phyloP scores from a whole-genome alignment of 2,797 vertebrate genomes.

The Sphenodon punctatus region DNA sequence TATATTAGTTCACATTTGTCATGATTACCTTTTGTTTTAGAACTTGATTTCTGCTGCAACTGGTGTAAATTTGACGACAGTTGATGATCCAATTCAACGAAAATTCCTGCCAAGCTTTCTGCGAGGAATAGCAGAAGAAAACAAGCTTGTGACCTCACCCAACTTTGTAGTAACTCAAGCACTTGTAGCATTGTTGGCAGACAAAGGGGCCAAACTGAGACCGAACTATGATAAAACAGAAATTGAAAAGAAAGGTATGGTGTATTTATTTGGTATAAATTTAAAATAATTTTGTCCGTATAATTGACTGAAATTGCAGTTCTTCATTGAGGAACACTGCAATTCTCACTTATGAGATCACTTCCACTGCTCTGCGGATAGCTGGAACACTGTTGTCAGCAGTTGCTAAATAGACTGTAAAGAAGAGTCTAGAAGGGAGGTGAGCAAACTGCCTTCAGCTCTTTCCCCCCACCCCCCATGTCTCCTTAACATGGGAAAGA shows the following conservation, averaged over 20 bases:
- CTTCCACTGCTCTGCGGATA: no score
- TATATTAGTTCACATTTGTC: neutral
- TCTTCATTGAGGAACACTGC: no score
- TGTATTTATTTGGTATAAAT: no score
- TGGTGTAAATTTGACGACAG: slow-evolving; percentile 95
- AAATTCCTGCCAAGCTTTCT: slow-evolving; percentile 97
- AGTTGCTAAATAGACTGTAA: no score
- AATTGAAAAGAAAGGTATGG: slow-evolving; percentile 94
- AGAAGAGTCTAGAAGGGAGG: no score
- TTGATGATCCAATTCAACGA: slow-evolving; percentile 95
- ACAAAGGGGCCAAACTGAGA: slow-evolving; percentile 92
- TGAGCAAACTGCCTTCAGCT: no score
- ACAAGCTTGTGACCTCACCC: slow-evolving; percentile 95
- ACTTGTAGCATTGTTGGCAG: slow-evolving; percentile 92
- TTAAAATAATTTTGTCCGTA: no score
- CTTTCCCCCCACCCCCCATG: no score
- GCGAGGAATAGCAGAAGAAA: slow-evolving; percentile 93
- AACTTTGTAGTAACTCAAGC: slow-evolving; percentile 99
- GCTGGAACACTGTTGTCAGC: no score
- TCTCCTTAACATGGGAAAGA: no score
- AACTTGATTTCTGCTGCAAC: slow-evolving; percentile 98
- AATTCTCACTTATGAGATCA: no score
- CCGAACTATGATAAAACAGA: slow-evolving; percentile 93
- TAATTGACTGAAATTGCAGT: no score
- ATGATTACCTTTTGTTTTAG: slow-evolving; percentile 68